phyloP scores from a whole-genome alignment of 2,888 invertebrate species.

The Lasioglossum vierecki region DNA sequence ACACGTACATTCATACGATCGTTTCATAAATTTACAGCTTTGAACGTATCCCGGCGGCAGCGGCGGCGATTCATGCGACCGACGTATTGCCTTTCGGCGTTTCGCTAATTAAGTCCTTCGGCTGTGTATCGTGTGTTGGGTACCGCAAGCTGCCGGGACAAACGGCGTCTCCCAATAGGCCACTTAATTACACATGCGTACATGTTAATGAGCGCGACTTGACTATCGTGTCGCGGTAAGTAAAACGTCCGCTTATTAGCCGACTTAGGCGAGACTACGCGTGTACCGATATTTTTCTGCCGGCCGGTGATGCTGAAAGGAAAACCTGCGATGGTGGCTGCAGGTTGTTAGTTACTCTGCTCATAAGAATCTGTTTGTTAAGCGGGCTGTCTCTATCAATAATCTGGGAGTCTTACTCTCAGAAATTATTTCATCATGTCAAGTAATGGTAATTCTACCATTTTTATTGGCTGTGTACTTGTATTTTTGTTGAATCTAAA shows the following conservation, averaged over 20 bases:
- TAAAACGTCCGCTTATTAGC: constrained; percentile 2
- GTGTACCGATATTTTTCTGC: not conserved
- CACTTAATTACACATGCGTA: constrained; percentile 31
- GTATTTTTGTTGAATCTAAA: too few relatives aligned
- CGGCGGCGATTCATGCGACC: constrained; percentile 10
- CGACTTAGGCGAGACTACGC: constrained; percentile 7
- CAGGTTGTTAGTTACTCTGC: not conserved
- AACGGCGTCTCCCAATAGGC: constrained; percentile 22
- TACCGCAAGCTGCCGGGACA: constrained; percentile 32
- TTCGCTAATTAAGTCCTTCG: constrained; percentile 51
- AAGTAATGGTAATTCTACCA: too few relatives aligned
- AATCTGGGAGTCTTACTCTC: not conserved
- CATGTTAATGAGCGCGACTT: constrained; percentile 19
- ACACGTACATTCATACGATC: constrained; percentile 5
- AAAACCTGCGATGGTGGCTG: not conserved
- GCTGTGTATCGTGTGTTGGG: constrained; percentile 25
- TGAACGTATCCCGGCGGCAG: constrained; percentile 15
- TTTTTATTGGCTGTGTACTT: too few relatives aligned
- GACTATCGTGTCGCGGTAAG: not conserved
- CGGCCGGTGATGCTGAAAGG: not conserved
- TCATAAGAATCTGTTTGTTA: not conserved
- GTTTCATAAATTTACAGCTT: constrained; percentile 50
- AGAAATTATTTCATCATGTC: too few relatives aligned
- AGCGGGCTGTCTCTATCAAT: not conserved
- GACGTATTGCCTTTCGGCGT: constrained; percentile 28